Base-by-base conservation (phyloP, 2,888 invertebrate genomes). In the Graphium colonna region DNA sequence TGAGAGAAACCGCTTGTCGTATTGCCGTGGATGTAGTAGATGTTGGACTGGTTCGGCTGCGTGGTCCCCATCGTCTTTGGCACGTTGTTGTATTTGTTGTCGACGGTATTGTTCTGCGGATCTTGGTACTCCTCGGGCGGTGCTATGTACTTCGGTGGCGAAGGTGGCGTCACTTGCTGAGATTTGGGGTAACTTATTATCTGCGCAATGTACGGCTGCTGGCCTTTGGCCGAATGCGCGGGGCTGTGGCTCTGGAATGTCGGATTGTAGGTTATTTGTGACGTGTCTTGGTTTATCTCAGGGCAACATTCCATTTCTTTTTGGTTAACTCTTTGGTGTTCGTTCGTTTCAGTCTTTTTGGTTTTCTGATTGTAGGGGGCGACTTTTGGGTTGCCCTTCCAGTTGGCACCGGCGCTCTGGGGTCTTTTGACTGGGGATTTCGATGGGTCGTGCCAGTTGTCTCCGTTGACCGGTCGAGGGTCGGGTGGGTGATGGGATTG, bases 181-280 rank as follows among this genome's bases (percentile, higher is more conserved):
- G 88, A 83, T 73, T 82, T 82, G 0, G 90, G 90, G 60, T 88
- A 89, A 48, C 85, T 85, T 53, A 89, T 71, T 42, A 90, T 89
- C 67, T 90, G 90, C 16, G 90, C 81, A 62, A 88, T 90, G 58
- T 88, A 90, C 10, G 90, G 90, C 59, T 89, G 88, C 49, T 83
- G 83, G 7, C 69, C 56, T 59, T 87, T 87, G 1, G 77, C 73
- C 0, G 81, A 75, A 61, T 89, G 89, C 9, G 89, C 86, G 36
- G 90, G 90, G 67, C 90, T 90, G 63, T 89, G 88, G 1, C 83
- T 87, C 72, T 90, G 90, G 86, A 90, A 90, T 84, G 90, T 89
- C 52, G 90, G 90, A 59, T 90, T 90, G 59, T 77, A 89, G 1
- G 89, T 90, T 44, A 90, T 83, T 62, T 90, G 90, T 1, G 89